A percentile compares a stretch with the other conserved stretches of the same genome.
These are phyloP conservation scores for Artibeus lituratus DNA, from an alignment of 2,797 vertebrate species.

Conservation along the genomic window DNA sequence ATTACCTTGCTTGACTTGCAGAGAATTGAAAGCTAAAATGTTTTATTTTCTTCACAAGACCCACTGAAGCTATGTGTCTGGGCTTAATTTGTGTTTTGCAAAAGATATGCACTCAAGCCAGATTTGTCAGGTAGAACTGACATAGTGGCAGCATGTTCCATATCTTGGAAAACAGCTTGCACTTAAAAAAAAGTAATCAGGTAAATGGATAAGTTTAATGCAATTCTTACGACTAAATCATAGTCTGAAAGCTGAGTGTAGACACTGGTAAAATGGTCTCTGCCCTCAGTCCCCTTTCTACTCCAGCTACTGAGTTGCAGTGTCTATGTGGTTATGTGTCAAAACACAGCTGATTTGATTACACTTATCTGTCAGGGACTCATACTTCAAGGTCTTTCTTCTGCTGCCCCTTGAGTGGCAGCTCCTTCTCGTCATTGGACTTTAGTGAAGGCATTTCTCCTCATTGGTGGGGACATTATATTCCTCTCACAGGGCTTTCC, in stretches of 20 bases:
- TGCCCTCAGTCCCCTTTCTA: background rate
- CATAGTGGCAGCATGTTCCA: background rate
- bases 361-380: background rate
- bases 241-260: background rate
- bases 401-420: background rate
- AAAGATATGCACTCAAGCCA: background rate
- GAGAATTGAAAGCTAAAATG: background rate
- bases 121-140: background rate
- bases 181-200: background rate
- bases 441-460: background rate
- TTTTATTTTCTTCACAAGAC: background rate
- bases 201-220: background rate
- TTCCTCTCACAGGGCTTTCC: background rate
- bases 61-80: background rate
- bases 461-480: background rate
- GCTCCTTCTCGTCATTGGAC: background rate
- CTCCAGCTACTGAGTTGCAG: background rate
- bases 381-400: background rate
- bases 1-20: background rate
- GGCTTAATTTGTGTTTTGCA: background rate
- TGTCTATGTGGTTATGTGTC: background rate
- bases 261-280: background rate
- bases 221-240: background rate
- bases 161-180: background rate
- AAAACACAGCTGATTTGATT: background rate